Evolutionary conservation across 2,113 vertebrate species (phyloP).

Genomic region (Neotragus moschatus): DNA sequence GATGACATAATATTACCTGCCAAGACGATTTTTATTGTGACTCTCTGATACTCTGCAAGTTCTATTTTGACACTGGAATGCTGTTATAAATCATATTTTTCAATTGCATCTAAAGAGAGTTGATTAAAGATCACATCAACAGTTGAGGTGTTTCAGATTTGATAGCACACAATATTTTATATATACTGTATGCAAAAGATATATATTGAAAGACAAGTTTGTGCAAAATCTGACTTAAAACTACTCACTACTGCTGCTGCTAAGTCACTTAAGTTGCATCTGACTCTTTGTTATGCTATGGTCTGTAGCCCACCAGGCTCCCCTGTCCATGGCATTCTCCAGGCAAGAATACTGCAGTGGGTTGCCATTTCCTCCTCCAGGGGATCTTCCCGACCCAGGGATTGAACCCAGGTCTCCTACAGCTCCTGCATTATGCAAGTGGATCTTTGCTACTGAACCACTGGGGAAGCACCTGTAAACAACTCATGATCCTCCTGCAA

Average conservation of each 20-base stretch:
- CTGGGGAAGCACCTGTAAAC: neutral
- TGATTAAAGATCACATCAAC: neutral
- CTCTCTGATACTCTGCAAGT: neutral
- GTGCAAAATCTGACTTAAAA: neutral
- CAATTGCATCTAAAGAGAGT: neutral
- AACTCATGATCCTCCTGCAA: neutral
- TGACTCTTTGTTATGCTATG: neutral
- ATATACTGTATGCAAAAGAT: neutral
- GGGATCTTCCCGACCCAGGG: neutral
- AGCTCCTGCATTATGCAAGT: neutral
- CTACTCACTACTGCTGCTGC: neutral
- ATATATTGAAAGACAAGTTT: conserved; percentile 18
- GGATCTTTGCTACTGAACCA: neutral
- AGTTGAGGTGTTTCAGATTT: neutral
- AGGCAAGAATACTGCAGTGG: neutral
- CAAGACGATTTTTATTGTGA: neutral
- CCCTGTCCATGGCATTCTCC: neutral
- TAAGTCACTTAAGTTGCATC: neutral
- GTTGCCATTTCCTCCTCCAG: neutral
- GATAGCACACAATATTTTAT: neutral
- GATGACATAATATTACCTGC: neutral
- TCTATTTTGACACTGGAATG: conserved; percentile 10
- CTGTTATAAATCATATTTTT: neutral
- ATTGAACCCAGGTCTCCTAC: neutral
- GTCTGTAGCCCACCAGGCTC: neutral